A percentile compares a stretch with the other conserved stretches of the same genome.
Evolutionary conservation across 2,888 invertebrate species (phyloP).

Genomic region (Drosophila limbata): DNA sequence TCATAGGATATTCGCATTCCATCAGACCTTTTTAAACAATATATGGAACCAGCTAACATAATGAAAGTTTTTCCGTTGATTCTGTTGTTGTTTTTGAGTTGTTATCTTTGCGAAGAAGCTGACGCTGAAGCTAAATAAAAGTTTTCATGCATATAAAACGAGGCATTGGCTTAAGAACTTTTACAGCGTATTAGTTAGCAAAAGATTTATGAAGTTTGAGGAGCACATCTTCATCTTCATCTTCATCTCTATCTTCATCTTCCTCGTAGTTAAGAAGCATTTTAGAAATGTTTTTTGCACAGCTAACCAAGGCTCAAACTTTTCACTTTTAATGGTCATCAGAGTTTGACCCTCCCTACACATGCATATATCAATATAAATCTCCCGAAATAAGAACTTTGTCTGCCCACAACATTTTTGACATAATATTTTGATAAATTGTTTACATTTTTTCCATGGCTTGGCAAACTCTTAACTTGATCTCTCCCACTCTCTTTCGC

Average conservation of each 20-base stretch:
- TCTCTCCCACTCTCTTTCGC: background rate
- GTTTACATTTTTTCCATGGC: slow-evolving; percentile 54
- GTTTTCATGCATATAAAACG: slow-evolving; percentile 71
- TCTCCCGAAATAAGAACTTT: slow-evolving; percentile 56
- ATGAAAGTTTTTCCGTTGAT: slow-evolving; percentile 38
- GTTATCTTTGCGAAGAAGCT: slow-evolving; percentile 60
- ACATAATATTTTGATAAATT: slow-evolving; percentile 80
- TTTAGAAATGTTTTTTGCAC: slow-evolving; percentile 48
- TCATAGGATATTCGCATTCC: slow-evolving; percentile 3
- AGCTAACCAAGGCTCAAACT: slow-evolving; percentile 60
- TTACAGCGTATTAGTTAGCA: slow-evolving; percentile 70
- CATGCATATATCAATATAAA: slow-evolving; percentile 46
- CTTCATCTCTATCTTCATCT: slow-evolving; percentile 23
- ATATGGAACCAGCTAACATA: slow-evolving; percentile 16
- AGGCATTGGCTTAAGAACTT: slow-evolving; percentile 70
- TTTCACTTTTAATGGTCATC: slow-evolving; percentile 78
- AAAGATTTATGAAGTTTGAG: slow-evolving; percentile 77
- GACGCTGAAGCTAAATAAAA: slow-evolving; percentile 59
- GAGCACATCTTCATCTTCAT: slow-evolving; percentile 42
- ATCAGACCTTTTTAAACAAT: slow-evolving; percentile 12
- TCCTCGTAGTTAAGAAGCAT: slow-evolving; percentile 50
- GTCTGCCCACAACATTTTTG: slow-evolving; percentile 50
- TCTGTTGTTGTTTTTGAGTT: slow-evolving; percentile 42
- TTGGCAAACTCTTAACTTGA: slow-evolving; percentile 8
- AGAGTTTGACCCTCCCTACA: slow-evolving; percentile 52